Conservation (phyloP, 2,797 vertebrate genomes). For the Alcedo atthis region DNA sequence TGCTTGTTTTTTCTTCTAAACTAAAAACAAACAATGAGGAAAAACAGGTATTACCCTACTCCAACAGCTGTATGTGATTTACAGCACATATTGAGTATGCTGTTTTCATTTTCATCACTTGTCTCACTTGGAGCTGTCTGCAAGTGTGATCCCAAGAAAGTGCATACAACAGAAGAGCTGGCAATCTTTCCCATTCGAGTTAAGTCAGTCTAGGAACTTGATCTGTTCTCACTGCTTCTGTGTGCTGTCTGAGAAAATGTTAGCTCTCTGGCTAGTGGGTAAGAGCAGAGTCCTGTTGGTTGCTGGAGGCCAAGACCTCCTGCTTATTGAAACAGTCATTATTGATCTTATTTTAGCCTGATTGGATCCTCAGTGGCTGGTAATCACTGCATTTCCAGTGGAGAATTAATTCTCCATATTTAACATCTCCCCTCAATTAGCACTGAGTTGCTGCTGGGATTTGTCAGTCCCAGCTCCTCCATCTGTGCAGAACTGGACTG, state of each 20-base stretch:
- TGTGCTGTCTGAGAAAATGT: background rate
- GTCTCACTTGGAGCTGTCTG: background rate
- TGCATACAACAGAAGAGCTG: background rate
- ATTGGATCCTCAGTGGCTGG: background rate
- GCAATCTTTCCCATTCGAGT: background rate
- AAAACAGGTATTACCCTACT: background rate
- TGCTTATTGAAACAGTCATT: background rate
- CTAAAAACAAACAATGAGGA: background rate
- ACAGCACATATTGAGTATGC: background rate
- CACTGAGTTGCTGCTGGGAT: background rate
- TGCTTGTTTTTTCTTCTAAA: background rate
- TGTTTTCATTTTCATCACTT: background rate
- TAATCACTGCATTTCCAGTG: background rate
- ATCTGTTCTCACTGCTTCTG: background rate
- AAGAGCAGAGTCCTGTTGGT: background rate
- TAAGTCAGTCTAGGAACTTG: background rate
- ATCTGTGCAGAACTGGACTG: background rate
- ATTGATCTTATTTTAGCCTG: background rate
- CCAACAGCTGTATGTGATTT: background rate
- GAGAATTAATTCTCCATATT: background rate
- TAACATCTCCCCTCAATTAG: background rate
- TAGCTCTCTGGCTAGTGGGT: background rate
- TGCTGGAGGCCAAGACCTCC: background rate
- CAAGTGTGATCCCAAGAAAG: background rate
- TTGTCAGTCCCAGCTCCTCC: background rate